Evolutionary conservation across 2,113 vertebrate genomes (phyloP).

Genomic region (Anarhynchus alexandrinus): DNA sequence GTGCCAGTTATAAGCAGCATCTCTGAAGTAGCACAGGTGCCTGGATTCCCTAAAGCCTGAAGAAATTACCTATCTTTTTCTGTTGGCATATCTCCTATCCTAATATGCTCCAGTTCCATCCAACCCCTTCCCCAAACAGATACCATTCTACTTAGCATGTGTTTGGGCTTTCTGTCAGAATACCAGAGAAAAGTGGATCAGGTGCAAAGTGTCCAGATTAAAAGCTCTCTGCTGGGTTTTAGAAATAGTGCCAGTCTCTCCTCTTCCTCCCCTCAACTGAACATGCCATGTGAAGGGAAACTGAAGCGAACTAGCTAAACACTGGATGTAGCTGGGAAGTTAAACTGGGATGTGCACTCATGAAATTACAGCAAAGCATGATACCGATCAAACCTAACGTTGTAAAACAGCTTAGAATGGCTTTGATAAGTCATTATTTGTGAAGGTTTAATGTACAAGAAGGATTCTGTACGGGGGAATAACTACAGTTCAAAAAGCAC

Average conservation of each 20-base stretch:
- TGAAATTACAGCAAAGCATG: neutral
- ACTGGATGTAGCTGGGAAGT: neutral
- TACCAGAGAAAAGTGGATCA: neutral
- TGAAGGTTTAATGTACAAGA: neutral
- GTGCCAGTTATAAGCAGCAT: neutral
- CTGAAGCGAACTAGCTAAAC: neutral
- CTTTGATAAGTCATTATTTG: neutral
- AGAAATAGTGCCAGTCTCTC: neutral
- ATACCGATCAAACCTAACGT: neutral
- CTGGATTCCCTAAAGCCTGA: neutral
- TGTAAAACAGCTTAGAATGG: neutral
- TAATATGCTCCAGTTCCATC: neutral
- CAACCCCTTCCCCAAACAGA: neutral
- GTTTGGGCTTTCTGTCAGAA: neutral
- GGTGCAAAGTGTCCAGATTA: too few species aligned
- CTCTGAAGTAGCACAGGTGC: neutral
- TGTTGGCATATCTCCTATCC: neutral
- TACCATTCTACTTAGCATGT: neutral
- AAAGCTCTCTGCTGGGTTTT: neutral
- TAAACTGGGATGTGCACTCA: fast-evolving
- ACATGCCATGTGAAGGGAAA: fast-evolving
- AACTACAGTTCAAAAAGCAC: neutral
- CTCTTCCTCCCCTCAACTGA: neutral
- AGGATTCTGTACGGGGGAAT: neutral
- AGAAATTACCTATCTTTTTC: neutral